Evolutionary conservation across 2,888 invertebrate species (phyloP).

Genomic region (Archips crataeganus): DNA sequence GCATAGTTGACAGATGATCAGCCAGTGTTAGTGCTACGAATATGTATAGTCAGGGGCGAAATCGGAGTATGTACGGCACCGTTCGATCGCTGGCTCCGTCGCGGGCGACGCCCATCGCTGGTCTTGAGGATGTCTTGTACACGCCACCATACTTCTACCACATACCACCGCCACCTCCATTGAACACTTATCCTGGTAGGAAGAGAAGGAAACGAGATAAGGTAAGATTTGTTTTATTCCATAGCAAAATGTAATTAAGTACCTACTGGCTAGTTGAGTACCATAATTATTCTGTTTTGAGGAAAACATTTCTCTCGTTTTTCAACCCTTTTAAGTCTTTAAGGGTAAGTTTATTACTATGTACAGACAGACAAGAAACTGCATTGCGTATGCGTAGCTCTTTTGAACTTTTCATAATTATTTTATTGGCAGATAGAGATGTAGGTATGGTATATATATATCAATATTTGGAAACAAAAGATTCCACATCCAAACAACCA

Average conservation of each 20-base stretch:
- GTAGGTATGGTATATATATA: too few species aligned
- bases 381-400: too few species aligned
- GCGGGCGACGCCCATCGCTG: conserved; percentile 65
- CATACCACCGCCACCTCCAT: conserved; percentile 71
- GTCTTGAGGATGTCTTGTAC: conserved; percentile 70
- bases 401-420: too few species aligned
- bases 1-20: conserved; percentile 28
- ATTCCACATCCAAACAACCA: too few species aligned
- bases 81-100: conserved; percentile 73
- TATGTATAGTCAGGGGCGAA: conserved; percentile 71
- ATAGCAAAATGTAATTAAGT: neutral
- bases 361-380: too few species aligned
- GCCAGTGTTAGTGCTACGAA: conserved; percentile 64
- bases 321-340: too few species aligned
- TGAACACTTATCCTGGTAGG: conserved; percentile 80
- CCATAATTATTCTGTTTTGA: neutral
- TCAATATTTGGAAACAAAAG: too few species aligned
- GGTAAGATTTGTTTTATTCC: conserved; percentile 51
- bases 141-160: conserved; percentile 79
- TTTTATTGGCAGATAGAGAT: too few species aligned
- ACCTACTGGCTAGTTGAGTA: too few species aligned
- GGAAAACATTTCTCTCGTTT: neutral
- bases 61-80: conserved; percentile 75
- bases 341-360: too few species aligned
- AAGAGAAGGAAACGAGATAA: conserved; percentile 70